These are phyloP conservation scores for Brachyhypopomus occidentalis DNA, from an alignment of 2,113 vertebrate genomes.

Conservation along the genomic window DNA sequence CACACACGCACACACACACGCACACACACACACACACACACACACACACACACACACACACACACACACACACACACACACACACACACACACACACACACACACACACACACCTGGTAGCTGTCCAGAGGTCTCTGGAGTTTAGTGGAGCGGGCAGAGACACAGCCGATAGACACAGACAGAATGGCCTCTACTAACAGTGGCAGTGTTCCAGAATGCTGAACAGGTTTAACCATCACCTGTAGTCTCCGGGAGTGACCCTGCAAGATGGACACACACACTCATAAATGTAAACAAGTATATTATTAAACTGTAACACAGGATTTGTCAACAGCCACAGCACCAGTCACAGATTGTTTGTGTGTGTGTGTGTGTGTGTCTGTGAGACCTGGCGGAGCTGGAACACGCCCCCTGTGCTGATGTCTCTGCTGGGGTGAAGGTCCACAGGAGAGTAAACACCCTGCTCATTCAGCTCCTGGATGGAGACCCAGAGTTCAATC, in stretches of 20 bases:
- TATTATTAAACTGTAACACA: neutral
- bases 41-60: conserved; percentile 73
- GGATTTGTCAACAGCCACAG: no score
- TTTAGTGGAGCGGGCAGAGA: conserved; percentile 89
- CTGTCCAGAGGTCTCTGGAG: conserved; percentile 94
- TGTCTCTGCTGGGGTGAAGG: conserved; percentile 87
- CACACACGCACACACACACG: neutral
- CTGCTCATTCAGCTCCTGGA: conserved; percentile 93
- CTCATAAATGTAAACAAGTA: conserved; percentile 27
- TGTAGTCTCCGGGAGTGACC: conserved; percentile 95
- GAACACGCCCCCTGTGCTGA: conserved; percentile 94
- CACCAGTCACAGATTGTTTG: no score
- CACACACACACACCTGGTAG: conserved; percentile 85
- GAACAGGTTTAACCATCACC: conserved; percentile 88
- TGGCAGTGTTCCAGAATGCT: conserved; percentile 91
- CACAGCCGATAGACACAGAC: conserved; percentile 90
- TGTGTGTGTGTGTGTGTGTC: conserved; percentile 10
- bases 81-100: conserved; percentile 60
- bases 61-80: conserved; percentile 70
- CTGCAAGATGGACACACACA: conserved; percentile 63
- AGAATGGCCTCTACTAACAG: conserved; percentile 92
- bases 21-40: conserved; percentile 82
- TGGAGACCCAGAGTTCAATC: conserved; percentile 91
- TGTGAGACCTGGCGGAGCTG: conserved; percentile 89
- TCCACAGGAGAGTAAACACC: conserved; percentile 94